Evolutionary conservation across 2,797 vertebrate species (phyloP).

Genomic region (Babyrousa celebensis): DNA sequence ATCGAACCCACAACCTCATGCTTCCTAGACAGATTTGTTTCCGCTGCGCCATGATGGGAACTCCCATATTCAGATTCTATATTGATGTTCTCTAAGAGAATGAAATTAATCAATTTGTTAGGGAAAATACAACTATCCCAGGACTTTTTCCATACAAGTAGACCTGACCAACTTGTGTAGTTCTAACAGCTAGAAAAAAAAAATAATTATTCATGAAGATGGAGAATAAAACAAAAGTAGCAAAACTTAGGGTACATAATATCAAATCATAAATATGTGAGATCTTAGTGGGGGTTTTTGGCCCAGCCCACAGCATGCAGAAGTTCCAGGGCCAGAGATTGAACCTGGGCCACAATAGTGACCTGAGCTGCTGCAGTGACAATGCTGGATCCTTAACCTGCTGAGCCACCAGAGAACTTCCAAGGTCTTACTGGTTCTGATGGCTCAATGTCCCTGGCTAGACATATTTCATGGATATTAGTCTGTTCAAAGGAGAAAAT

Average conservation of each 20-base stretch:
- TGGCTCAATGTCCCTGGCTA: not conserved
- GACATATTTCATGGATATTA: not conserved
- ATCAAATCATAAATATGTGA: constrained; percentile 33
- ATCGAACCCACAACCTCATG: no score
- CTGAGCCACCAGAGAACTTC: no score
- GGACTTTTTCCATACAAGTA: constrained; percentile 43
- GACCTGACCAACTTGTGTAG: not conserved
- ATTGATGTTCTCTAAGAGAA: constrained; percentile 9
- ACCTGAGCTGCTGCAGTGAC: no score
- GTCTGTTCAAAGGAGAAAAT: constrained; percentile 51
- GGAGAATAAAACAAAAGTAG: constrained; percentile 28
- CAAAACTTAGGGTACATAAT: constrained; percentile 42
- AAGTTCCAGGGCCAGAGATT: no score
- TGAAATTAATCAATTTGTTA: not conserved
- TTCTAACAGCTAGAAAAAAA: constrained; percentile 34
- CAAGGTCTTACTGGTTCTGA: not conserved
- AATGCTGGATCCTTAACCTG: no score
- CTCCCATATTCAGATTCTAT: not conserved
- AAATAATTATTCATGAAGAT: constrained; percentile 67
- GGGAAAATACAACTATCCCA: not conserved
- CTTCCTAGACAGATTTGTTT: no score
- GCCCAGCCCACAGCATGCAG: no score
- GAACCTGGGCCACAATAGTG: no score
- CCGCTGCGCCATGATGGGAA: no score
- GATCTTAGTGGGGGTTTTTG: not conserved